These are phyloP conservation scores for Diabrotica virgifera DNA, from an alignment of 1,140 invertebrate genomes.

Conservation along the genomic window DNA sequence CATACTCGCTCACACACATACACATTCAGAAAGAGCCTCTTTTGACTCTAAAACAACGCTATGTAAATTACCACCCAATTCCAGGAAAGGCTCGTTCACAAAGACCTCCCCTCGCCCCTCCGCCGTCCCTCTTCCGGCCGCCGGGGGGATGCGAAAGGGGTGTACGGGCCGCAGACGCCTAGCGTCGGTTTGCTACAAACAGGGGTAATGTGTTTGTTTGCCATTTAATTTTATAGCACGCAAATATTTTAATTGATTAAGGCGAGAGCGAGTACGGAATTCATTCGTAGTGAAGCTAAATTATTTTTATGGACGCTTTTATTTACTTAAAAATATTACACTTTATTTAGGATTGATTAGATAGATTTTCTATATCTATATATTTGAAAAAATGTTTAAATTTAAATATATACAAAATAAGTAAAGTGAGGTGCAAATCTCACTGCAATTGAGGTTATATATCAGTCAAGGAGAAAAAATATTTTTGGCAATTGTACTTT, in stretches of 20 bases:
- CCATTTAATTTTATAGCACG: conserved; percentile 11
- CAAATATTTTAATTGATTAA: conserved; percentile 14
- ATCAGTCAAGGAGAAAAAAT: too few species aligned
- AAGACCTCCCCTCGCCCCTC: conserved; percentile 7
- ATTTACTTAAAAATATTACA: too few species aligned
- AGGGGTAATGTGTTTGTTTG: conserved; percentile 12
- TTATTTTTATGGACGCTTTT: too few species aligned
- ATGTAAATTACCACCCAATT: conserved; percentile 43
- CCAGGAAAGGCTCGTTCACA: conserved; percentile 29
- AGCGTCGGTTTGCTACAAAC: conserved; percentile 8
- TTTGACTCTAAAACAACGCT: conserved; percentile 38
- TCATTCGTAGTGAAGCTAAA: background rate
- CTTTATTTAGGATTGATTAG: too few species aligned
- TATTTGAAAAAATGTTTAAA: too few species aligned
- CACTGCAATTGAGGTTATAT: too few species aligned
- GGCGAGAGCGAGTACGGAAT: background rate
- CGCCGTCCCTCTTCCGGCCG: background rate
- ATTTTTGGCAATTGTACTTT: too few species aligned
- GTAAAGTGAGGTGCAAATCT: too few species aligned
- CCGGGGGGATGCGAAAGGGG: conserved; percentile 3
- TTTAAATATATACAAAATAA: too few species aligned
- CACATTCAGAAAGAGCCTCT: conserved; percentile 30
- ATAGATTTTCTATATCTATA: too few species aligned
- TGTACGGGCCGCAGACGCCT: background rate
- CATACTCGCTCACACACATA: conserved; percentile 18